These are phyloP conservation scores for Parauchenoglanis ngamensis DNA, from an alignment of 2,797 vertebrate species.

Conservation along the genomic window DNA sequence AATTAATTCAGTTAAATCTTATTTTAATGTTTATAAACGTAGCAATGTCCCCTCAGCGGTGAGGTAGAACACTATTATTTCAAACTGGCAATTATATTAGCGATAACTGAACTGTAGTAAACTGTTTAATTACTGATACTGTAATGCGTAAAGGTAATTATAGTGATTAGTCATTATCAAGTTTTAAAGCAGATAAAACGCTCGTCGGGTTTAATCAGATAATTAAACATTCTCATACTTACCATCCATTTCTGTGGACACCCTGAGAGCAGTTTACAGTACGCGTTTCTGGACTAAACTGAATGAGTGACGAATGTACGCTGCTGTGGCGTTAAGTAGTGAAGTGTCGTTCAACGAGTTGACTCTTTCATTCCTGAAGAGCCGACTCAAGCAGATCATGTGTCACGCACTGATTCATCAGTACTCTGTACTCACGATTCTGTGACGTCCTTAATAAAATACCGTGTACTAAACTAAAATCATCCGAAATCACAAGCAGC, in stretches of 20 bases:
- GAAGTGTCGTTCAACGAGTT: neutral
- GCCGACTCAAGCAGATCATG: neutral
- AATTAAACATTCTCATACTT: constrained; percentile 58
- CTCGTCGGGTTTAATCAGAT: neutral
- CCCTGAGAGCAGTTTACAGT: constrained; percentile 41
- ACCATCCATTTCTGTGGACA: constrained; percentile 73
- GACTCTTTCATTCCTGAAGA: neutral
- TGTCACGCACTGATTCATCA: neutral
- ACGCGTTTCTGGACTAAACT: constrained; percentile 37
- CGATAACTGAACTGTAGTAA: neutral
- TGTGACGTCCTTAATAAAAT: too few species aligned
- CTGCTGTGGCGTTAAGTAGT: neutral
- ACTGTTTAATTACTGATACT: neutral
- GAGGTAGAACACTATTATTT: neutral
- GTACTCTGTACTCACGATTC: neutral
- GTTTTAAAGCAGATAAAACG: neutral
- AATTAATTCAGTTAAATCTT: neutral
- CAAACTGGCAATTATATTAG: too few species aligned
- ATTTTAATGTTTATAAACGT: neutral
- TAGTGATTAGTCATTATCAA: neutral
- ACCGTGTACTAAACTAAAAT: neutral
- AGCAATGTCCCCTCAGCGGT: neutral
- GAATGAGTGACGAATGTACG: constrained; percentile 59
- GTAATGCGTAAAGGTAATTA: neutral
- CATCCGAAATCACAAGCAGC: neutral